A percentile compares a stretch with the other conserved stretches of the same genome.
Evolutionary conservation across 35 echinoderm and acorn worm genomes (phyloP).

Genomic region (Heliocidaris tuberculata): DNA sequence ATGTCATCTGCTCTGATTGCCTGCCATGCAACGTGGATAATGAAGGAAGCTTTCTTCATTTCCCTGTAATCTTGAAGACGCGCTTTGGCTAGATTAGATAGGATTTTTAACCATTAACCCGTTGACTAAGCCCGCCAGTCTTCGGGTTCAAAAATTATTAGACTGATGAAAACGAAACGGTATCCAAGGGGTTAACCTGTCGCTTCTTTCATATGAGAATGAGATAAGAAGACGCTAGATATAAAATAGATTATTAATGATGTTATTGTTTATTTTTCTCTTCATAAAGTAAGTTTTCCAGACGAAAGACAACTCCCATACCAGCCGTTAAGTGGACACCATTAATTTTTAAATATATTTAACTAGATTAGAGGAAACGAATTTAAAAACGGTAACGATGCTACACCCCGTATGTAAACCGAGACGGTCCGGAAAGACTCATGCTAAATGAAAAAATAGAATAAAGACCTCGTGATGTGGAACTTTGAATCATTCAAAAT

Average conservation of each 20-base stretch:
- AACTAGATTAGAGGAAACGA: too few species aligned
- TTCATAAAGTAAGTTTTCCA: too few species aligned
- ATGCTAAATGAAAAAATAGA: neutral
- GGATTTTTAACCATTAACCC: neutral
- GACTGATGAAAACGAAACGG: neutral
- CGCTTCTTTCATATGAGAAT: neutral
- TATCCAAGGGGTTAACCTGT: neutral
- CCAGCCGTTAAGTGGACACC: too few species aligned
- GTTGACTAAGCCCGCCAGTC: neutral
- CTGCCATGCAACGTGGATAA: neutral
- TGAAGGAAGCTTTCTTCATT: neutral
- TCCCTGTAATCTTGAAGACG: neutral
- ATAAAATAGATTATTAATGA: too few species aligned
- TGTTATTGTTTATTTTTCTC: too few species aligned
- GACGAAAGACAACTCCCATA: too few species aligned
- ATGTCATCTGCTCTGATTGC: neutral
- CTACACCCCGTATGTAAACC: neutral
- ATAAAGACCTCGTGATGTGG: neutral
- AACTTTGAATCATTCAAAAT: neutral
- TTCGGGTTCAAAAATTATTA: neutral
- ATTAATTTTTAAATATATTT: too few species aligned
- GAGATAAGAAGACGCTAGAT: too few species aligned
- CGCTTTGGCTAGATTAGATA: neutral
- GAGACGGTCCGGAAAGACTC: neutral
- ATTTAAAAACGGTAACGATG: neutral